Evolutionary conservation across 2,888 invertebrate genomes (phyloP).

Genomic region (Syrphus vitripennis): DNA sequence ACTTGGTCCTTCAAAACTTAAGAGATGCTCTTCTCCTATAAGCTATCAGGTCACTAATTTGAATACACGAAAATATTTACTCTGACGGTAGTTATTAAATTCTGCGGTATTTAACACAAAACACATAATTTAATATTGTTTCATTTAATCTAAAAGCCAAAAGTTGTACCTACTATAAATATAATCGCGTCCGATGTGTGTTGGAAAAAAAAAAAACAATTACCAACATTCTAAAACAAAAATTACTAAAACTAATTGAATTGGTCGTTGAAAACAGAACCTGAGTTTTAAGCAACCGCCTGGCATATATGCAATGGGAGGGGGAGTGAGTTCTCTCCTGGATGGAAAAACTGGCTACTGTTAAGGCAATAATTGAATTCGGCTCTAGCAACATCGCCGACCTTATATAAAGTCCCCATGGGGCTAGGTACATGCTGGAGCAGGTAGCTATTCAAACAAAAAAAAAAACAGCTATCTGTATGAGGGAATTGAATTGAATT

Average conservation of each 20-base stretch:
- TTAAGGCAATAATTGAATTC: slow-evolving; percentile 42
- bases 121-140: background rate
- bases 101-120: background rate
- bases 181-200: slow-evolving; percentile 15
- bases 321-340: background rate
- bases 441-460: background rate
- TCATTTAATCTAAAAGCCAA: background rate
- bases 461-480: background rate
- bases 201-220: slow-evolving; percentile 60
- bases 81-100: background rate
- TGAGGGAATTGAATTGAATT: slow-evolving; percentile 39
- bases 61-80: background rate
- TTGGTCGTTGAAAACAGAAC: slow-evolving; percentile 16
- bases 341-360: background rate
- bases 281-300: background rate
- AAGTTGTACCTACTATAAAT: too few species aligned
- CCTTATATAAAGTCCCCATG: background rate
- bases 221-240: slow-evolving; percentile 34
- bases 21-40: background rate
- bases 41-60: background rate
- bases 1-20: background rate
- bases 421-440: background rate
- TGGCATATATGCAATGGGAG: background rate
- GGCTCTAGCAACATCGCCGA: background rate
- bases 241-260: slow-evolving; percentile 56